Evolutionary conservation across 1,140 invertebrate species (phyloP).

Genomic region (Planococcus citri): DNA sequence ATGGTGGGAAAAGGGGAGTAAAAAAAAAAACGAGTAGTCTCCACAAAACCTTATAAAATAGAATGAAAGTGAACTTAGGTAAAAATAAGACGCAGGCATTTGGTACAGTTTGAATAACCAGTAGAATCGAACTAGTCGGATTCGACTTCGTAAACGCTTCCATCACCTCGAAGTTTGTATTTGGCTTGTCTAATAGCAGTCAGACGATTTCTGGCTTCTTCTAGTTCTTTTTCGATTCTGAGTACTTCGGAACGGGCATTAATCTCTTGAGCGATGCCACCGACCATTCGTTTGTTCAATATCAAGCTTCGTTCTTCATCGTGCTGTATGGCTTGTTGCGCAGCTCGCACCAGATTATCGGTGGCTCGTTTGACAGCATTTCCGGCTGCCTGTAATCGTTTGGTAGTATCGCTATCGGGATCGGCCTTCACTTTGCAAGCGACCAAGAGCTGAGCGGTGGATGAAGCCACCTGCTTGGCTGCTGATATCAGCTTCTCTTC

Average conservation of each 20-base stretch:
- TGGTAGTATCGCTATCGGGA: constrained; percentile 81
- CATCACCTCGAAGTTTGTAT: constrained; percentile 49
- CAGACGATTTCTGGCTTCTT: constrained; percentile 78
- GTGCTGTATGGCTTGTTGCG: constrained; percentile 80
- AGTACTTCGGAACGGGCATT: constrained; percentile 75
- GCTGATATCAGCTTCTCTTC: constrained; percentile 95
- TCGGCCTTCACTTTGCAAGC: constrained; percentile 98
- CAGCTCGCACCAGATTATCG: constrained; percentile 88
- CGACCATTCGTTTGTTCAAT: constrained; percentile 82
- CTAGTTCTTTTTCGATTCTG: constrained; percentile 82
- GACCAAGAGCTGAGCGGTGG: constrained; percentile 90
- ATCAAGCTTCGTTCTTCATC: constrained; percentile 83
- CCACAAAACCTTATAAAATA: too few species aligned
- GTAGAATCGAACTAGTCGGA: constrained; percentile 32
- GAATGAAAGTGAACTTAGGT: too few species aligned
- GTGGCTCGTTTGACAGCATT: constrained; percentile 96
- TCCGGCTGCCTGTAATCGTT: constrained; percentile 81
- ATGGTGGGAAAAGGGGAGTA: too few species aligned
- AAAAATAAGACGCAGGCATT: too few species aligned
- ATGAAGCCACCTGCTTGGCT: constrained; percentile 93
- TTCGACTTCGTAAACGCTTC: constrained; percentile 43
- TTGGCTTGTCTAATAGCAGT: constrained; percentile 74
- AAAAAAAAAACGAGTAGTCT: too few species aligned
- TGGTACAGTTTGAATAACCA: too few species aligned
- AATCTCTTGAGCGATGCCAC: constrained; percentile 85